Base-by-base conservation (phyloP, 2,113 vertebrate genomes). In the Anguilla rostrata region DNA sequence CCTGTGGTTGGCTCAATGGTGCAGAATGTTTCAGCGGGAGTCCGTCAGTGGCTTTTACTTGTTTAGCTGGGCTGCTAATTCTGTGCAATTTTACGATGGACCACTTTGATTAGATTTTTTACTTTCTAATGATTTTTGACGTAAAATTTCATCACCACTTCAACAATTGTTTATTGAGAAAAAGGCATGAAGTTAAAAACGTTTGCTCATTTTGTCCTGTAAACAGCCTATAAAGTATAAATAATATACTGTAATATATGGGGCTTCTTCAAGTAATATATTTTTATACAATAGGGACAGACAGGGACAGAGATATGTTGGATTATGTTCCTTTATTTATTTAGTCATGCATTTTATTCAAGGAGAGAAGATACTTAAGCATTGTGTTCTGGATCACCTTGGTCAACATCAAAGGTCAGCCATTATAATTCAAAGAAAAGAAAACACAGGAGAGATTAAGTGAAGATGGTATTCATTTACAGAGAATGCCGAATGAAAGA, bases 1-100 rank as follows among this genome's bases (percentile, higher is more conserved):
- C 90, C 86, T 89, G 84, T 11, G 79, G 88, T 93, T 90, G 89
- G 90, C 90, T 88, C 85, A 86, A 56, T 26, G 86, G 89, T 43
- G 20, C 86, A 86, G 83, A 91, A 86, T 87, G 87, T 89, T 84
- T 91, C 89, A 91, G 88, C 60, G 7, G 4, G 22, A 66, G 26
- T 20, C 60, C 22, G 0, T 22, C 60, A 26, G 22, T 66, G 60
- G 18, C 0, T 66, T 3, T 66, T 66, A 66, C 60, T 53, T 53
- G 49, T 12, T 53, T 53, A 9, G 49, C 49, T 53, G 5, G 9
- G 43, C 43, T 46, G 43, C 43, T 46, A 46, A 46, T 9, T 2
- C 5, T 46, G 43, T 46, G 43, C 9, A 46, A 46, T 46, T 46
- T 46, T 46, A 46, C 4, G 5, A 46, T 46, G 43, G 43, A 46